Conservation (phyloP, 2,113 vertebrate species). For the Eurystomus gularis region DNA sequence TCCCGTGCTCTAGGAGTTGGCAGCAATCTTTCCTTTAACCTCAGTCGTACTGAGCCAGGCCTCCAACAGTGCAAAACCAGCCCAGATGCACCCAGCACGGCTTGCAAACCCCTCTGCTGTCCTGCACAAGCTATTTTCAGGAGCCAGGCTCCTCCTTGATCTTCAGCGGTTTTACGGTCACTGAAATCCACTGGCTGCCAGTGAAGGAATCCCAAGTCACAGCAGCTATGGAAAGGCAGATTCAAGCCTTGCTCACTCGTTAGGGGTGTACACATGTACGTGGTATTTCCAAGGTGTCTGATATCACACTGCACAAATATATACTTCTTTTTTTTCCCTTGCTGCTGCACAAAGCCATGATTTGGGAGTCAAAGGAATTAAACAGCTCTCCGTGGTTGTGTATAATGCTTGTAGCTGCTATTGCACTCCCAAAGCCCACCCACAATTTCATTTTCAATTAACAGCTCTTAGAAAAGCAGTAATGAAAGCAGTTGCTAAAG, state of each 20-base stretch:
- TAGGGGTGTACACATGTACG: background rate
- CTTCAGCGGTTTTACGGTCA: background rate
- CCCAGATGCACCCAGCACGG: fast-evolving
- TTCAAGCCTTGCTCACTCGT: background rate
- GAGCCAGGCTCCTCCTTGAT: background rate
- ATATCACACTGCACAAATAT: background rate
- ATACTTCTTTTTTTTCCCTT: background rate
- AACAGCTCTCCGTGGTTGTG: background rate
- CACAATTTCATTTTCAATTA: conserved; percentile 82
- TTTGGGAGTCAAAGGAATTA: background rate
- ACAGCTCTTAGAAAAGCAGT: conserved; percentile 74
- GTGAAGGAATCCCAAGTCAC: background rate
- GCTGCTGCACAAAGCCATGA: background rate
- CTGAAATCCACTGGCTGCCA: background rate
- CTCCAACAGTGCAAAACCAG: background rate
- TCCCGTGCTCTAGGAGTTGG: fast-evolving
- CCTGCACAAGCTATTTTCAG: background rate
- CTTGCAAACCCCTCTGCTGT: background rate
- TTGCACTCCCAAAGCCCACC: conserved; percentile 71
- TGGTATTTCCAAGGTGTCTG: background rate
- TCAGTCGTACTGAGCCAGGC: background rate
- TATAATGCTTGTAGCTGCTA: background rate
- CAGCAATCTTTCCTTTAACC: background rate
- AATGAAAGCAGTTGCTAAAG: conserved; percentile 83
- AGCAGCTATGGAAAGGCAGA: background rate